Base-by-base conservation (phyloP, 2,888 invertebrate genomes). In the Cantharis lateralis region DNA sequence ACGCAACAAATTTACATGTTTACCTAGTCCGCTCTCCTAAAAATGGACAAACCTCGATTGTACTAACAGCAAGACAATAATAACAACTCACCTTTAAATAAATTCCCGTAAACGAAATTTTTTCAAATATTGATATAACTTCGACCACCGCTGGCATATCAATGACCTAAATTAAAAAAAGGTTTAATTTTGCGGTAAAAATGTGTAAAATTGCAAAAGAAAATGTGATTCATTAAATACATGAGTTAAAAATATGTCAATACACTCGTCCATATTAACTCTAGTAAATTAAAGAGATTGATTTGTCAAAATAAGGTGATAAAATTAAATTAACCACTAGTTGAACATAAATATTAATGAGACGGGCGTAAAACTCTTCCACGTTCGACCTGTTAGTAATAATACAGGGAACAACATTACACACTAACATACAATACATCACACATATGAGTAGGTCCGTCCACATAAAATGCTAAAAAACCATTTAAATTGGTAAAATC, bases 141-240 rank as follows among this genome's bases (percentile, higher is more conserved):
- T 96, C 96, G 91, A 96, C 92, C 90, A 98, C 97, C 88, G 94
- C 92, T 88, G 93, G 94, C 95, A 97, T 95, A 92, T 98, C 95
- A 92, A 96, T 93, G 92, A 98, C 98, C 98, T 98, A 89, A 70
- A 76, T 69, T 20, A 16, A 71, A 15, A 63, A 71, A 68, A 15
- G 1, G 26, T 28, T 15, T 26, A 24, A 28, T 15, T 66, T 32
- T 72, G 15, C 18, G 15, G n/a, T 11, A 26, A 69, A 32, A 48
- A 15, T 7, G 15, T 70, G n/a, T 15, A 48, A 16, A 63, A 32
- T 32, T 10, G 26, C 9, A 9, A 26, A 26, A 26, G 10, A 26
- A 26, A 26, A 26, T 32, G 32, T 32, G 32, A 32, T 11, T 9
- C 32, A 32, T 32, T 32, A 32, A 32, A n/a, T 48, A 48, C 26